Evolutionary conservation across 1,140 invertebrate genomes (phyloP).

Genomic region (Formica selysi): DNA sequence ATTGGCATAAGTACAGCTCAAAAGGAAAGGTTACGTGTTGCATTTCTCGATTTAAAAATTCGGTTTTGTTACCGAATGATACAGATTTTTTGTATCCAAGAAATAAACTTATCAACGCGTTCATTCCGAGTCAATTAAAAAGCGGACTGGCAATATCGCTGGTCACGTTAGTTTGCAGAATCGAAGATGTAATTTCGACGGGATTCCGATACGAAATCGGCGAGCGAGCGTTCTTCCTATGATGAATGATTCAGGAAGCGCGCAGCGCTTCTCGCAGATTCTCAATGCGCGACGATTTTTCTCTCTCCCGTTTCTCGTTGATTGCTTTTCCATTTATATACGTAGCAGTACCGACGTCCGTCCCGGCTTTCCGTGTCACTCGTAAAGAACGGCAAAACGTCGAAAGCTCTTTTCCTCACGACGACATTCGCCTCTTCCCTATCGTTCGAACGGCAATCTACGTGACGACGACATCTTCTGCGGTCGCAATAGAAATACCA

Average conservation of each 20-base stretch:
- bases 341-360: background rate
- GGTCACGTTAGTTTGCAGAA: background rate
- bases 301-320: constrained; percentile 52
- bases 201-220: constrained; percentile 31
- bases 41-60: background rate
- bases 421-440: background rate
- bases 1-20: background rate
- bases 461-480: constrained; percentile 30
- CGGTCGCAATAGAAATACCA: constrained; percentile 46
- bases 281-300: constrained; percentile 52
- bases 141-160: background rate
- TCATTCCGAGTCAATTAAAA: constrained; percentile 30
- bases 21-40: background rate
- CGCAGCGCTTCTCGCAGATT: constrained; percentile 3
- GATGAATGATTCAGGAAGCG: constrained; percentile 53
- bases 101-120: constrained; percentile 28
- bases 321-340: constrained; percentile 58
- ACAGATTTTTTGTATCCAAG: background rate
- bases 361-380: constrained; percentile 23
- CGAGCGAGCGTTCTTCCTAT: background rate
- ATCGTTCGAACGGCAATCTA: constrained; percentile 1
- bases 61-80: background rate
- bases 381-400: constrained; percentile 42
- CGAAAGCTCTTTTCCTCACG: background rate
- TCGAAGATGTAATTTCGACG: constrained; percentile 50